phyloP scores from a whole-genome alignment of 2,113 vertebrate species.

The Hassar affinis region DNA sequence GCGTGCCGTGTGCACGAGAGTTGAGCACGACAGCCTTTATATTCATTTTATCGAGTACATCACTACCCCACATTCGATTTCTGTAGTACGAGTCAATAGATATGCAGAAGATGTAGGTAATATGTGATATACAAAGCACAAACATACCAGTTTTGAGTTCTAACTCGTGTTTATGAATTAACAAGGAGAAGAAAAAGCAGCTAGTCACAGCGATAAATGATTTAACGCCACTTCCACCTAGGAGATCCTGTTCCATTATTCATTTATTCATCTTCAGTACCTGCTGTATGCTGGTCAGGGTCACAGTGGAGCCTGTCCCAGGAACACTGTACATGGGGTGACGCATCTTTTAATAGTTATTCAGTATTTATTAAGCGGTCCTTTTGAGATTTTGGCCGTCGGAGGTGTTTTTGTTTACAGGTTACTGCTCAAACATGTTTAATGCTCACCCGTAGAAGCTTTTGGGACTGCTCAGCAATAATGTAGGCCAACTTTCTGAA shows the following conservation, averaged over 20 bases:
- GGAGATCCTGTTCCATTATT: neutral
- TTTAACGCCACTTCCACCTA: neutral
- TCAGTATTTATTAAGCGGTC: neutral
- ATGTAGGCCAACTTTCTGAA: slow-evolving; percentile 2
- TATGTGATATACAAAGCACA: neutral
- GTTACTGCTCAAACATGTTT: neutral
- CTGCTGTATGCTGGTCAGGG: neutral
- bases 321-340: neutral
- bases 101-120: neutral
- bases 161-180: neutral
- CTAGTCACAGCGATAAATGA: neutral
- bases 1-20: no score
- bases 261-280: neutral
- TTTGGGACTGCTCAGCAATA: neutral
- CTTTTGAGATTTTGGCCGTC: neutral
- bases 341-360: neutral
- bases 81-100: neutral
- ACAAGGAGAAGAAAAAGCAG: neutral
- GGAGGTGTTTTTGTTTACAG: neutral
- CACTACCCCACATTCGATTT: neutral
- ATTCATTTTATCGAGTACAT: neutral
- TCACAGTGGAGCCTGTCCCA: neutral
- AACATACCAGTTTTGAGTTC: neutral
- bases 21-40: no score
- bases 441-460: neutral